Evolutionary conservation across 1,140 invertebrate genomes (phyloP), one percentile per base, ranked within the genome.

Genomic region (Hydropsyche tenuis): DNA sequence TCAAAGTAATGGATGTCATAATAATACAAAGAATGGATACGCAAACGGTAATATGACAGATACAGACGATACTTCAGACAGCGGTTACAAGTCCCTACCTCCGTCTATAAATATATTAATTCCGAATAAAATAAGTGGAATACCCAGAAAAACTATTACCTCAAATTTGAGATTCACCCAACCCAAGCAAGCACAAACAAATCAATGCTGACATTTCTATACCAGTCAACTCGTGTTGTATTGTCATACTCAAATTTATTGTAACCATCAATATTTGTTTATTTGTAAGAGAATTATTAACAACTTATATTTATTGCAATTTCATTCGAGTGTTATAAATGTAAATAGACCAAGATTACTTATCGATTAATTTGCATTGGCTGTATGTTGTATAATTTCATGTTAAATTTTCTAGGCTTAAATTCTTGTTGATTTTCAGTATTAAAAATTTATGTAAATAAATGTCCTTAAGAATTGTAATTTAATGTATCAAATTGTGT

Each of bases 31-130:
- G 56, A 85, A 83, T 69, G 83, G 83, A 0, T 82, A 81, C 46
- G 71, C 82, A 2, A 85, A 82, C 69, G 85, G 85, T 6, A 84
- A 85, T 68, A 82, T 82, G 4, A 85, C 84, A 0, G 85, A 86
- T 73, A 85, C 83, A 1, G 85, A 86, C 72, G 85, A 85, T 69
- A 84, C 83, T 69, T 86, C 84, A 0, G 85, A 85, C 73, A 83
- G 85, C 3, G 85, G 84, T 4, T 86, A 85, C 79, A 86, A 86
- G 65, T 86, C 85, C 0, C 77, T 86, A n/a, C 85, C 85, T 4
- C 85, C 84, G 0, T 83, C 82, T 6, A 85, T 85, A 18, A 85
- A 84, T 76, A 83, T 81, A 71, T 83, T 80, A 69, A 83, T 80
- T 66, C 79, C 79, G 22, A 85, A 83, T 74, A 85, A 84, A 77